These are phyloP conservation scores for Sebastes glaucus DNA, from an alignment of 2,797 vertebrate genomes.

Conservation along the genomic window DNA sequence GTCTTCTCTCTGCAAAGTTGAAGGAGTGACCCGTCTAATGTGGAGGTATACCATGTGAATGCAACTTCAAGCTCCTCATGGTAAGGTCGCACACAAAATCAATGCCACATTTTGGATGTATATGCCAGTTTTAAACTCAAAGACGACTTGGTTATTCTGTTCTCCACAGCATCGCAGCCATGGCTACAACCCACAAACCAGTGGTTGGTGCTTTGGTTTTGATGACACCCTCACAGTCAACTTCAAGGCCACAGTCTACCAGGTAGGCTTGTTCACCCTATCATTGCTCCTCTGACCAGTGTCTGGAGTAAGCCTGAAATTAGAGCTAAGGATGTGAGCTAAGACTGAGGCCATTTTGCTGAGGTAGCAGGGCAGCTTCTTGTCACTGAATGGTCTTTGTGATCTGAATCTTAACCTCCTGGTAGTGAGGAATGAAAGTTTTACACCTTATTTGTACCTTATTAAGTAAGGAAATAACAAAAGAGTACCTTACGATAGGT, in stretches of 20 bases:
- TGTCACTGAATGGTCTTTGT: not conserved
- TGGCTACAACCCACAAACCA: not conserved
- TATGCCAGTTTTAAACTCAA: not conserved
- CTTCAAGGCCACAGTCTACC: conserved; percentile 7
- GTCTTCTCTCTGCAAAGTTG: not conserved
- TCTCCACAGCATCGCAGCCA: not conserved
- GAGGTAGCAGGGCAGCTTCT: not conserved
- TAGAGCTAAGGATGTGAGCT: not conserved
- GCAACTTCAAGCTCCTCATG: not conserved
- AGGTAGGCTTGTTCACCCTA: not conserved
- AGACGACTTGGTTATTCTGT: not conserved
- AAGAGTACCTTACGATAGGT: not conserved
- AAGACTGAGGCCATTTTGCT: conserved; percentile 7
- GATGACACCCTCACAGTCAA: conserved; percentile 12
- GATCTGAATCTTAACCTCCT: not conserved
- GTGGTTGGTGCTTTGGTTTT: not conserved
- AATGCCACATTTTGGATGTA: not conserved
- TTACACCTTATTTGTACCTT: not conserved
- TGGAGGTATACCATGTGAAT: not conserved
- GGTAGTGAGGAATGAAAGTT: not conserved
- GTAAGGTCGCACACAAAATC: not conserved
- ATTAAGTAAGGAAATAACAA: not conserved
- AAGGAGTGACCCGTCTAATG: not conserved
- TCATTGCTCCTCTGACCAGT: not conserved
- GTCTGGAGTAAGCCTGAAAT: conserved; percentile 16